Evolutionary conservation across 2,888 invertebrate genomes (phyloP).

Genomic region (Apamea sordens): DNA sequence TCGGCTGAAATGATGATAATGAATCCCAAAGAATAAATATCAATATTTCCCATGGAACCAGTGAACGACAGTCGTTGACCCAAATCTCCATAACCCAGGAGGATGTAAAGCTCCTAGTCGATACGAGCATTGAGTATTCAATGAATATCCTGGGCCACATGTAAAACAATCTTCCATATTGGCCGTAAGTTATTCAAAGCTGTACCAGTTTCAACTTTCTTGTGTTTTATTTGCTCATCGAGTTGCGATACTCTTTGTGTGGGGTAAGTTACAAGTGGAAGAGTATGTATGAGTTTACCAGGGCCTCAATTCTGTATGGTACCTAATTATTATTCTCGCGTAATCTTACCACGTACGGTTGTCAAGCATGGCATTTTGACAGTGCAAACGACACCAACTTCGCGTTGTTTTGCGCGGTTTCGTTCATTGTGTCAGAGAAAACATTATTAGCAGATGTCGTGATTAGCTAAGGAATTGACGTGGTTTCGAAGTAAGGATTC

Average conservation of each 20-base stretch:
- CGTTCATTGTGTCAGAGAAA: too few relatives aligned
- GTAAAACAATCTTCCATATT: constrained; percentile 84
- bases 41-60: background rate
- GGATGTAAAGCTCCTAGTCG: constrained; percentile 32
- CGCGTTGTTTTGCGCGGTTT: too few relatives aligned
- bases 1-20: background rate
- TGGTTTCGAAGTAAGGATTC: too few relatives aligned
- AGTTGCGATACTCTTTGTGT: constrained; percentile 77
- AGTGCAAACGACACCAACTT: too few relatives aligned
- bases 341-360: background rate
- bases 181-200: constrained; percentile 88
- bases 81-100: constrained; percentile 40
- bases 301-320: background rate
- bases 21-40: background rate
- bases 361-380: too few relatives aligned
- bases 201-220: constrained; percentile 79
- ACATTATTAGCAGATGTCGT: too few relatives aligned
- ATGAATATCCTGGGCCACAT: constrained; percentile 53
- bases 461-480: too few relatives aligned
- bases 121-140: constrained; percentile 46
- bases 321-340: background rate
- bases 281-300: too few relatives aligned
- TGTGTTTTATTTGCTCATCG: constrained; percentile 88
- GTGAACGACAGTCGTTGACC: constrained; percentile 29
- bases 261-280: constrained; percentile 49